Base-by-base conservation (phyloP, 1,140 invertebrate genomes). In the Drosophila lowei region DNA sequence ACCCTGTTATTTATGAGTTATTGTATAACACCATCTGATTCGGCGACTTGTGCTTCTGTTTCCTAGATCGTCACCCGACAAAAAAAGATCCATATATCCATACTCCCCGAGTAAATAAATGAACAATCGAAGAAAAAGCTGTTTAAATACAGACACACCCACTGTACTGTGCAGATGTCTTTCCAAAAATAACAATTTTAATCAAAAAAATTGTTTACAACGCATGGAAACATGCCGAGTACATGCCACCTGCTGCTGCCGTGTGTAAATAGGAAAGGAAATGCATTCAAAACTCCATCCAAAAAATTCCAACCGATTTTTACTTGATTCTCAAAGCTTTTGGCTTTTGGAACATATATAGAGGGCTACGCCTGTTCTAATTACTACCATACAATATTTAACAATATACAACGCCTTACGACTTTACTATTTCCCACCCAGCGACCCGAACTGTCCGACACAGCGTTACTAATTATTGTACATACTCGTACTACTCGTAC, bases 381-480 rank as follows among this genome's bases (percentile, higher is more conserved):
- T 34, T 34, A 34, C 2, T 34, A 4, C 34, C 44, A 52, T 38
- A 43, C 38, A 41, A 41, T 16, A 34, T 3, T 25, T 38, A 15
- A 25, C 13, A 30, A 42, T 56, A 38, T 46, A 48, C 54, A 77
- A 72, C 72, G 59, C 56, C 56, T 67, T 50, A 48, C 28, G 2
- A 8, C 48, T 62, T 18, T 1, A 18, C 18, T 18, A 18, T 18
- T 18, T 18, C 46, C 60, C 61, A 50, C 23, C 57, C 25, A 2
- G 28, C 28, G 6, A 28, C 5, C 25, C 28, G 2, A 30, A 30
- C 43, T 43, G 52, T 25, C 72, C 66, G 78, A 57, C 67, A 47
- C 53, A 61, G 77, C 85, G 71, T 81, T 85, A 90, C 85, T 89
- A 89, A 89, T 89, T 89, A 38, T 38, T 11, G 34, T 13, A 38